Conservation (phyloP, 2,113 vertebrate genomes). For the Charina bottae region DNA sequence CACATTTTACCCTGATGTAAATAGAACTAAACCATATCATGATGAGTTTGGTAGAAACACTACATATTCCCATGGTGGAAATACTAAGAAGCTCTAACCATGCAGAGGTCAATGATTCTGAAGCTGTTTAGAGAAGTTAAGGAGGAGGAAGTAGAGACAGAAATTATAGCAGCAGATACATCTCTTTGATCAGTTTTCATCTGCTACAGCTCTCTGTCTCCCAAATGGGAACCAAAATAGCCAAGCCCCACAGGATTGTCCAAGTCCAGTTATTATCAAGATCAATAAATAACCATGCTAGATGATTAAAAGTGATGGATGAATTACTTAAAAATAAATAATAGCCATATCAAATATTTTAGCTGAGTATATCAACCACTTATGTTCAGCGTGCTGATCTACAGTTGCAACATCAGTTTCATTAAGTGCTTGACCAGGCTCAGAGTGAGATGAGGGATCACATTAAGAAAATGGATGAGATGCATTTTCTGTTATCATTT, state of each 20-base stretch:
- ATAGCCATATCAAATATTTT: background rate
- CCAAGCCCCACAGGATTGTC: background rate
- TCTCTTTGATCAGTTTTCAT: background rate
- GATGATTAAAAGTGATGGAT: background rate
- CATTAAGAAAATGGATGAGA: slow-evolving; percentile 1
- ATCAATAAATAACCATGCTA: background rate
- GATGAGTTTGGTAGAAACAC: background rate
- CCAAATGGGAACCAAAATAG: background rate
- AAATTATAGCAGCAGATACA: background rate
- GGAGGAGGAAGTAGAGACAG: background rate
- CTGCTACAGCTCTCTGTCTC: background rate
- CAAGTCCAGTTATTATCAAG: background rate
- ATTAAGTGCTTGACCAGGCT: slow-evolving; percentile 8
- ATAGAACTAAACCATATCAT: background rate
- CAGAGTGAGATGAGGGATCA: slow-evolving; percentile 1
- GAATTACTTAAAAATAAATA: background rate
- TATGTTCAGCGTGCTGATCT: background rate
- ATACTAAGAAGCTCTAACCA: background rate
- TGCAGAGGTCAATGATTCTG: background rate
- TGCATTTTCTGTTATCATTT: background rate
- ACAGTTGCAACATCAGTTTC: background rate
- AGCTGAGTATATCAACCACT: background rate
- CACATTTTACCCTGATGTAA: background rate
- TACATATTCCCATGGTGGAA: background rate
- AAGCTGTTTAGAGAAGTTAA: background rate